phyloP scores from a whole-genome alignment of 2,113 vertebrate species.

The Procavia capensis region DNA sequence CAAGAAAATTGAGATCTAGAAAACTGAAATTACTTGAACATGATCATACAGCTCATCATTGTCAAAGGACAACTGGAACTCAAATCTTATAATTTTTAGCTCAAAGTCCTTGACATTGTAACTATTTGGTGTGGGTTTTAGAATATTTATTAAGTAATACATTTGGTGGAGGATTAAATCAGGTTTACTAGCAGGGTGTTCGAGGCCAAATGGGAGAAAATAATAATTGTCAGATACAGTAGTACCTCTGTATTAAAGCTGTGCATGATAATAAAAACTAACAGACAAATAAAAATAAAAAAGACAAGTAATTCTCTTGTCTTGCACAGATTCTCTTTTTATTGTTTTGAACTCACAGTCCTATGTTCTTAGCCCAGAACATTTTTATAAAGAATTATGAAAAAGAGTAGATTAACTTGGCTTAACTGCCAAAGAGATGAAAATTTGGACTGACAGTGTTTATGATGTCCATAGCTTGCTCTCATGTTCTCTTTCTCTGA shows the following conservation, averaged over 20 bases:
- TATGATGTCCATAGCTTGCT: slow-evolving; percentile 79
- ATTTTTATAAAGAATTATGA: slow-evolving; percentile 66
- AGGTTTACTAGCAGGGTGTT: slow-evolving; percentile 36
- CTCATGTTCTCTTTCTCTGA: slow-evolving; percentile 65
- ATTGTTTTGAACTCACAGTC: slow-evolving; percentile 36
- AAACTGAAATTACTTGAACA: slow-evolving; percentile 37
- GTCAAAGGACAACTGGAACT: background rate
- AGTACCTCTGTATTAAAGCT: slow-evolving; percentile 51
- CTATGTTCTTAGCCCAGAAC: background rate
- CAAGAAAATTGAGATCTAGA: background rate
- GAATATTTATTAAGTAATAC: slow-evolving; percentile 58
- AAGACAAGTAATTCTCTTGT: slow-evolving; percentile 40
- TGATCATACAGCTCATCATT: background rate
- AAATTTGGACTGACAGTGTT: slow-evolving; percentile 81
- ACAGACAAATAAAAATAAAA: slow-evolving; percentile 38
- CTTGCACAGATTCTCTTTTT: slow-evolving; percentile 50
- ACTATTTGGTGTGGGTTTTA: slow-evolving; percentile 38
- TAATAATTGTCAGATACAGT: slow-evolving; percentile 62
- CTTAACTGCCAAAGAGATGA: slow-evolving; percentile 67
- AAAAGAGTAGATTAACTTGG: slow-evolving; percentile 70
- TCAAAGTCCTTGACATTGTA: slow-evolving; percentile 3
- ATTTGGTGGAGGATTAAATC: slow-evolving; percentile 38
- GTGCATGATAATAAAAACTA: slow-evolving; percentile 53
- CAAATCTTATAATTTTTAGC: slow-evolving; percentile 12
- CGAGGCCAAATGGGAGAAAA: slow-evolving; percentile 54